Conservation (phyloP, 2,797 vertebrate species). For the Myripristis jacobus region DNA sequence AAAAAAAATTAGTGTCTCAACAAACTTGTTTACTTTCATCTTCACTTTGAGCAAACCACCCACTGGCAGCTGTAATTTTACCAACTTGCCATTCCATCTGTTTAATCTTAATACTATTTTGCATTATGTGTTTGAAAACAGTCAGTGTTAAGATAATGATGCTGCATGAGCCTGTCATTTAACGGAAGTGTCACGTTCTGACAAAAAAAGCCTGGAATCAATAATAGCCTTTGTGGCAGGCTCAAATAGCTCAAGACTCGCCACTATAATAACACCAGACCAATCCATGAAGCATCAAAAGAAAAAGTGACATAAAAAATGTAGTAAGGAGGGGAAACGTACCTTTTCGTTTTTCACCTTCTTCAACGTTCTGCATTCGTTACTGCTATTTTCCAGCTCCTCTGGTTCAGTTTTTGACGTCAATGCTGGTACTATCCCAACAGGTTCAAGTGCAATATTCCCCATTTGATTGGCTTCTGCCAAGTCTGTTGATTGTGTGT, state of each 20-base stretch:
- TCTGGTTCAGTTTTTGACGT: slow-evolving; percentile 94
- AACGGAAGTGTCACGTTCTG: neutral
- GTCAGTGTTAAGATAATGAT: neutral
- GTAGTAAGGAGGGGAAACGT: slow-evolving; percentile 63
- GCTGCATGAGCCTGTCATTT: neutral
- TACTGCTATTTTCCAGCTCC: slow-evolving; percentile 89
- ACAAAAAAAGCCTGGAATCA: neutral
- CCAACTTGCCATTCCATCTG: neutral
- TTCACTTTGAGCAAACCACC: neutral
- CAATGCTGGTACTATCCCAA: slow-evolving; percentile 92
- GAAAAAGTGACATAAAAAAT: neutral
- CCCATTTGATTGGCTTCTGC: slow-evolving; percentile 93
- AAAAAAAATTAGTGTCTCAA: neutral
- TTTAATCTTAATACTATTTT: neutral
- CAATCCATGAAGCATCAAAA: slow-evolving; percentile 2
- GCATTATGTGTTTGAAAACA: no score
- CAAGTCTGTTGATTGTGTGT: slow-evolving; percentile 88
- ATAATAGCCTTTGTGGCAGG: neutral
- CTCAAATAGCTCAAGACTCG: neutral
- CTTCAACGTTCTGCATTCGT: slow-evolving; percentile 93
- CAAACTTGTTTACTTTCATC: neutral
- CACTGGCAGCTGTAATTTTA: neutral
- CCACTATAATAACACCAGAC: neutral
- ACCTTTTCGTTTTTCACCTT: slow-evolving; percentile 99
- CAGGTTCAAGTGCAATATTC: slow-evolving; percentile 96